Evolutionary conservation across 2,888 invertebrate genomes (phyloP).

Genomic region (Allacma fusca): DNA sequence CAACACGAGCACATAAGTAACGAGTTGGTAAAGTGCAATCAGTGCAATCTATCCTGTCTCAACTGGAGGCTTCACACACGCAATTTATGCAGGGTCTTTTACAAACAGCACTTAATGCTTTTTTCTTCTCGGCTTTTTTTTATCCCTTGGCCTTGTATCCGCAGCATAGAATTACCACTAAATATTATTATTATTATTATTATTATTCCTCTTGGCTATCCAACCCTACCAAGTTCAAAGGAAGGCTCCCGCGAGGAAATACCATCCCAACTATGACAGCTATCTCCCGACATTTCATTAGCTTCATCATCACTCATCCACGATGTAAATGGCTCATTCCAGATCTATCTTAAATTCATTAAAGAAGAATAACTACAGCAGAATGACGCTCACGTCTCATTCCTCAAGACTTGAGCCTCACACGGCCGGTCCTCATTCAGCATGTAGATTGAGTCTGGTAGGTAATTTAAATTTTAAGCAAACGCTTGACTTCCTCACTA

Average conservation of each 20-base stretch:
- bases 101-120: too few species aligned
- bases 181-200: too few species aligned
- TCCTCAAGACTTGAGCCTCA: too few species aligned
- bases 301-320: background rate
- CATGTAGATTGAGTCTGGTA: background rate
- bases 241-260: too few species aligned
- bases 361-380: background rate
- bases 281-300: background rate
- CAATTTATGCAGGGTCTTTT: too few species aligned
- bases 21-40: background rate
- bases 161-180: too few species aligned
- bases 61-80: background rate
- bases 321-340: background rate
- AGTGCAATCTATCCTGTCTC: background rate
- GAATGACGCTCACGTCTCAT: too few species aligned
- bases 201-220: too few species aligned
- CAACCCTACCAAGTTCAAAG: too few species aligned
- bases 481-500: background rate
- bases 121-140: too few species aligned
- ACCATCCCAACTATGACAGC: background rate
- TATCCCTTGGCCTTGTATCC: too few species aligned
- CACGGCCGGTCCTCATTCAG: background rate
- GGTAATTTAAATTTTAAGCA: conserved; percentile 1
- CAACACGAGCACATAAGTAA: conserved; percentile 3
- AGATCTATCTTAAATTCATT: conserved; percentile 11